A percentile compares a stretch with the other conserved stretches of the same genome.
phyloP scores from a whole-genome alignment of 2,113 vertebrate species.

The Albula goreensis region DNA sequence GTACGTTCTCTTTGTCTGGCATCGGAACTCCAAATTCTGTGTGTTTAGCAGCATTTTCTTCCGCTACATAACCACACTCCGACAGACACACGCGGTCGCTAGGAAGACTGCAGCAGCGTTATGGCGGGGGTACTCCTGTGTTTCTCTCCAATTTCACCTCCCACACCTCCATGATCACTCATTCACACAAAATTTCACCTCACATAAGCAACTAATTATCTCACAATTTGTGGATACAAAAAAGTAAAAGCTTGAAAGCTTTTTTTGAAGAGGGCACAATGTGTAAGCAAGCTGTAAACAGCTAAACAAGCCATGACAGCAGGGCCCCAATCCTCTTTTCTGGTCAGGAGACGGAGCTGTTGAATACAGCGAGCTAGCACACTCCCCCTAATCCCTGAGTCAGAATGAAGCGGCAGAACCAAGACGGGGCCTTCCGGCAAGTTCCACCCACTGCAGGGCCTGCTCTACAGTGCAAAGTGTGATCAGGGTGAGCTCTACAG shows the following conservation, averaged over 20 bases:
- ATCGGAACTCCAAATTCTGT: background rate
- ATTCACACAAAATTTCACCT: background rate
- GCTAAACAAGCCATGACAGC: background rate
- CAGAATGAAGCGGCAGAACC: constrained; percentile 4
- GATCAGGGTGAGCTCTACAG: too few relatives aligned
- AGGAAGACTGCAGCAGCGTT: background rate
- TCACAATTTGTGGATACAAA: too few relatives aligned
- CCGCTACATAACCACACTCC: background rate
- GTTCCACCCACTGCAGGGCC: background rate
- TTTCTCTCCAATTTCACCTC: background rate
- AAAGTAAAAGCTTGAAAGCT: too few relatives aligned
- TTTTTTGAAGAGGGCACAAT: background rate
- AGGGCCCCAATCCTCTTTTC: constrained; percentile 25
- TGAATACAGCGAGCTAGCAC: background rate
- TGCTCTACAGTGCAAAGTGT: background rate
- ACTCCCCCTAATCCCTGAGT: constrained; percentile 20
- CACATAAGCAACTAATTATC: too few relatives aligned
- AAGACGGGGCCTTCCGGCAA: background rate
- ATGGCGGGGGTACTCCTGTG: background rate
- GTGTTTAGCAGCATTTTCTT: background rate
- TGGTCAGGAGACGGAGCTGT: constrained; percentile 21
- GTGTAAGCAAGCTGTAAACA: background rate
- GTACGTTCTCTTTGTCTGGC: background rate
- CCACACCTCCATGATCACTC: background rate
- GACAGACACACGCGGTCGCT: background rate